Evolutionary conservation across 2,797 vertebrate species (phyloP).

Genomic region (Neosilurus hyrtlii): DNA sequence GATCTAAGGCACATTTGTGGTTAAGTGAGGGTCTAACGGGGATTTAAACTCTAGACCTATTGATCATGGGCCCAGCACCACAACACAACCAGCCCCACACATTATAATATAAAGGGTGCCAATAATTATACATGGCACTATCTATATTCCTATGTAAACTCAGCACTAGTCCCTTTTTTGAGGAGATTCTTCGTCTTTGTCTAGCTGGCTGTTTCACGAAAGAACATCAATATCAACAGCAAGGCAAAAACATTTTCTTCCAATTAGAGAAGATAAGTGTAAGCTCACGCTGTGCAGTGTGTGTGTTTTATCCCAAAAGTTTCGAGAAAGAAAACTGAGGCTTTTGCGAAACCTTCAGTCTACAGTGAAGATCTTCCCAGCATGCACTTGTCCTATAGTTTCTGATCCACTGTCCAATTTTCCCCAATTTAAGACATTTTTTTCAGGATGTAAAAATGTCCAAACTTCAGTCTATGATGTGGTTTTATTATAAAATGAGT

Average conservation of each 20-base stretch:
- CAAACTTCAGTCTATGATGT: not conserved
- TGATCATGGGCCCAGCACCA: too few species aligned
- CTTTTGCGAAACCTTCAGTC: constrained; percentile 11
- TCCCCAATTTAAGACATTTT: not conserved
- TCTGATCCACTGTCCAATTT: not conserved
- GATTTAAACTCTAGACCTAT: too few species aligned
- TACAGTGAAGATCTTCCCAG: constrained; percentile 28
- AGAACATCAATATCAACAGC: not conserved
- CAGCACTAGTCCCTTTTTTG: not conserved
- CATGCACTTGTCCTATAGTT: not conserved
- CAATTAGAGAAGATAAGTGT: constrained; percentile 66
- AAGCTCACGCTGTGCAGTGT: constrained; percentile 34
- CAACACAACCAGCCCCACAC: too few species aligned
- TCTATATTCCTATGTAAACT: not conserved
- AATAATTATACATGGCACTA: not conserved
- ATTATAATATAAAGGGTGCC: not conserved
- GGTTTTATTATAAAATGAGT: not conserved
- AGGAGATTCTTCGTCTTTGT: not conserved
- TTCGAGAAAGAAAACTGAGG: not conserved
- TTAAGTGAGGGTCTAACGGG: too few species aligned
- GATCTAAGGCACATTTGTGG: too few species aligned
- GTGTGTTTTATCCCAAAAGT: constrained; percentile 33
- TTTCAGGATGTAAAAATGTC: not conserved
- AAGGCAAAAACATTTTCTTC: not conserved
- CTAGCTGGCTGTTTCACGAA: not conserved